Evolutionary conservation across 2,113 vertebrate species (phyloP), one percentile per base, ranked within the genome.

Genomic region (Hydrochoerus hydrochaeris): DNA sequence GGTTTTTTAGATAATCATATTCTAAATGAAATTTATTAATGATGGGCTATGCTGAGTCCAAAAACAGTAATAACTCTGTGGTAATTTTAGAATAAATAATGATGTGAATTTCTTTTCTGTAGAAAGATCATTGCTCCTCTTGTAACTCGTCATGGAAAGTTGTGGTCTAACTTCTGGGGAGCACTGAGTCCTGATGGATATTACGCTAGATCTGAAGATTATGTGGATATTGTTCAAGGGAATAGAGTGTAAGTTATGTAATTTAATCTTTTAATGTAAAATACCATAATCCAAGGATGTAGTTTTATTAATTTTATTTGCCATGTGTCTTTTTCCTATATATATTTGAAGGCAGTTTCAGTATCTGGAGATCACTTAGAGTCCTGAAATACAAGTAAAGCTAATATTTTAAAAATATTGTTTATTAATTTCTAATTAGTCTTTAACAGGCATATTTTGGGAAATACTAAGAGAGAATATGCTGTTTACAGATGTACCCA

Each of bases 161-260:
- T 99, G 46, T 99, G 99, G 99, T 99, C 99, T 96, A 99, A 99
- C 97, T 99, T 99, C 98, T 99, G 99, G 99, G 99, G 99, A 97
- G 99, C 99, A 58, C 84, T 99, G 97, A 99, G 99, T 91, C 98
- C 99, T 86, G 99, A 99, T 96, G 99, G 99, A 11, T 99, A 99
- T 95, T 99, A 99, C 28, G 99, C 99, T 46, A 99, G 99, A 44
- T 99, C 99, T 26, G 99, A 99, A 97, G 99, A 99, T 98, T 99
- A 99, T 91, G 98, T 99, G 89, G 99, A 99, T 97, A 99, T 99
- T 92, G 99, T 99, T 95, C 99, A 99, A 98, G 99, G 99, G 24
- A 99, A 99, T 88, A 99, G 99, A 96, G 97, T 99, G 99, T 99
- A 98, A 99, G 99, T 99, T 95, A 88, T 3, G 63, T 83, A 20